phyloP scores from a whole-genome alignment of 2,888 invertebrate genomes.

The Bhutanitis thaidina region DNA sequence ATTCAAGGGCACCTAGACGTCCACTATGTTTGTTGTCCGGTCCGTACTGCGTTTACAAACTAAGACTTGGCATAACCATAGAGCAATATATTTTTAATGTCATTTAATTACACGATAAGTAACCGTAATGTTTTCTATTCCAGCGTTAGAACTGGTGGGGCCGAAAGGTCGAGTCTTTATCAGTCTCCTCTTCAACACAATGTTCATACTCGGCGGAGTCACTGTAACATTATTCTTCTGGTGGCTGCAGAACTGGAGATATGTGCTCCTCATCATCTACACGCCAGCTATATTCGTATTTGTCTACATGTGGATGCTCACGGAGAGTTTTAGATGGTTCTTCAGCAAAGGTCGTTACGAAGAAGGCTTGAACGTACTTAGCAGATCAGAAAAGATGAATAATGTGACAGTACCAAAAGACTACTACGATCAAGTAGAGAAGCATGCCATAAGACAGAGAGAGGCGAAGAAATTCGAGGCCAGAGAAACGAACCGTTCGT shows the following conservation, averaged over 20 bases:
- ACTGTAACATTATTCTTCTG: slow-evolving; percentile 63
- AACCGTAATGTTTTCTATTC: neutral
- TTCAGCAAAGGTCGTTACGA: slow-evolving; percentile 83
- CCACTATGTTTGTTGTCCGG: too few species aligned
- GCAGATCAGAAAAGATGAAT: slow-evolving; percentile 82
- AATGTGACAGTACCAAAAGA: slow-evolving; percentile 69
- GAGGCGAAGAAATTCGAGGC: slow-evolving; percentile 60
- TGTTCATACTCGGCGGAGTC: slow-evolving; percentile 72
- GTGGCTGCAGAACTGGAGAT: slow-evolving; percentile 70
- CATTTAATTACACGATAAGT: too few species aligned
- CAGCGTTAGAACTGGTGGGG: slow-evolving; percentile 69
- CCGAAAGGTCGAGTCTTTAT: slow-evolving; percentile 71
- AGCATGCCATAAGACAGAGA: slow-evolving; percentile 61
- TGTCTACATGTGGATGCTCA: slow-evolving; percentile 62
- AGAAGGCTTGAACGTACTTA: slow-evolving; percentile 81
- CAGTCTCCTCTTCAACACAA: slow-evolving; percentile 70
- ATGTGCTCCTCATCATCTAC: slow-evolving; percentile 67
- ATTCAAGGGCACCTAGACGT: too few species aligned
- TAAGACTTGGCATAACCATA: too few species aligned
- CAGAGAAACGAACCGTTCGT: slow-evolving; percentile 52
- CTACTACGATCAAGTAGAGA: slow-evolving; percentile 66
- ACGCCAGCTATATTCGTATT: slow-evolving; percentile 62
- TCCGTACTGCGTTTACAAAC: too few species aligned
- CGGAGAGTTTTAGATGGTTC: slow-evolving; percentile 69
- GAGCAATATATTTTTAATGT: too few species aligned